Evolutionary conservation across 37 sponge, comb jelly and placozoan species (phyloP), one percentile per base, ranked within the genome.

Genomic region (Tethya wilhelma): DNA sequence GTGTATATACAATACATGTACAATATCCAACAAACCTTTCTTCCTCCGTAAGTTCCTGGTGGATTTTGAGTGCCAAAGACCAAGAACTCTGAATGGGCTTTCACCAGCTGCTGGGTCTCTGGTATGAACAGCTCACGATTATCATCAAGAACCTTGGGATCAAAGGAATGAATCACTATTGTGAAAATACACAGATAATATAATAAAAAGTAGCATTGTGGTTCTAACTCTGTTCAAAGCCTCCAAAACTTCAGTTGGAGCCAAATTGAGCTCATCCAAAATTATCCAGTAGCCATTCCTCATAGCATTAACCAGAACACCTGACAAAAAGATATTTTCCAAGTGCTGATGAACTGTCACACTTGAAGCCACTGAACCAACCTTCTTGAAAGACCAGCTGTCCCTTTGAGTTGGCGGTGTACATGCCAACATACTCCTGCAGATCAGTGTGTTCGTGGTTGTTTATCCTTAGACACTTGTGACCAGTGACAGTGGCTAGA

Each of bases 361-460:
- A 5, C 12, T 17, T 34, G 25, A 22, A 7, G 9, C 6, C 22
- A 22, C n/a, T n/a, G 28, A 26, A 19, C 44, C 40, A 70, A 93
- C 98, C 99, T 80, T 98, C 99, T 55, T 96, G 86, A 64, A 98
- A 98, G 1, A 84, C 86, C 23, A 98, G 86, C 78, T 98, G 86
- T 38, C 97, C 96, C 5, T 91, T 64, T 6, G 55, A 44, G 37
- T 79, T 79, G 38, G 95, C 83, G 68, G 86, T 79, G 80, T 98
- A 98, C 69, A 90, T 83, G 45, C 99, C 99, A 38, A 98, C 78
- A 71, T 98, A 98, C 80, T 98, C 99, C 81, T 98, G 99, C 20
- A 98, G 89, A 70, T 98, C 99, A 23, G 99, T 98, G 78, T 98
- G 99, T 43, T 98, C 99, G 58, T 98, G 99, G 71, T 98, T 98